Percentiles rank a stretch among this genome's conserved stretches.
Evolutionary conservation across 2,888 invertebrate genomes (phyloP).

Genomic region (Tiliacea citrago): DNA sequence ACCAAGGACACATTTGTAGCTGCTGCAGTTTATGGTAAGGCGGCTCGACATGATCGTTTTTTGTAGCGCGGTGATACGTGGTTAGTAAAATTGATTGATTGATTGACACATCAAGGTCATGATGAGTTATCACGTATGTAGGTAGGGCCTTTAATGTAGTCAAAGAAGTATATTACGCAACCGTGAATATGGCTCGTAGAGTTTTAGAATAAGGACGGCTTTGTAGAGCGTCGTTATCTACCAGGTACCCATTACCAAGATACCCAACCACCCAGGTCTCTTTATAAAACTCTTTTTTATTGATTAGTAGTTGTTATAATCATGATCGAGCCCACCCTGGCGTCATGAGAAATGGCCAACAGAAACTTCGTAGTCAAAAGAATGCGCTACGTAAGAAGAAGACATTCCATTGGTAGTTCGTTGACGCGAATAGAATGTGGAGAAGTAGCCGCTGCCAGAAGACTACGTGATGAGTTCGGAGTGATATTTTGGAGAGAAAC

Average conservation of each 20-base stretch:
- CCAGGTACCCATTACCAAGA: not conserved
- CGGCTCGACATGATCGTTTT: not conserved
- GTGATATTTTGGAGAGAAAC: too few relatives aligned
- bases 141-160: not conserved
- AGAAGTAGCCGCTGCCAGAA: too few relatives aligned
- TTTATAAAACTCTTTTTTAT: not conserved
- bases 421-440: too few relatives aligned
- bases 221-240: not conserved
- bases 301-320: not conserved
- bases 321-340: not conserved
- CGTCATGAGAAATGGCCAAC: not conserved
- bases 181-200: not conserved
- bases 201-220: too few relatives aligned
- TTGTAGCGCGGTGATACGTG: not conserved
- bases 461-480: too few relatives aligned
- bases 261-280: not conserved
- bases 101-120: conserved; percentile 23
- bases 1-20: too few relatives aligned
- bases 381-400: too few relatives aligned
- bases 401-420: too few relatives aligned
- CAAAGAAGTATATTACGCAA: not conserved
- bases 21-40: not conserved
- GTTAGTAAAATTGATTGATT: conserved; percentile 6
- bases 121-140: not conserved
- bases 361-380: too few relatives aligned